These are phyloP conservation scores for Ceyx margarethae DNA, from an alignment of 2,113 vertebrate genomes.

Conservation along the genomic window DNA sequence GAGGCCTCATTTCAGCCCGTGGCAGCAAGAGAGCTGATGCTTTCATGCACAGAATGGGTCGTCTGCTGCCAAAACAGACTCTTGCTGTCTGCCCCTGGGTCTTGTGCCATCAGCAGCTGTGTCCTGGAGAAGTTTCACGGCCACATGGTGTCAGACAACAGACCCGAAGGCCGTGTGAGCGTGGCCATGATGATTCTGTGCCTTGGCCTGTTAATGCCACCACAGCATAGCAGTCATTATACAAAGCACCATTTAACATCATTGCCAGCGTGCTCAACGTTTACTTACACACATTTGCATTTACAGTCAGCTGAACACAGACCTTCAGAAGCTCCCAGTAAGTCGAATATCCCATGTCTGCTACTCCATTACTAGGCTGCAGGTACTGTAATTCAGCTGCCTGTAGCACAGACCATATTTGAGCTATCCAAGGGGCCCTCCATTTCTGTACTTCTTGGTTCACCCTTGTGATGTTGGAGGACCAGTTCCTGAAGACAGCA, in stretches of 20 bases:
- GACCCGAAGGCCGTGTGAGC: background rate
- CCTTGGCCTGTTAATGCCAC: slow-evolving; percentile 60
- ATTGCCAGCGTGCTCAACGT: slow-evolving; percentile 50
- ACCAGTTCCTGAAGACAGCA: background rate
- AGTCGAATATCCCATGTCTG: background rate
- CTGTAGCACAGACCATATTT: background rate
- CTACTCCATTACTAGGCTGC: background rate
- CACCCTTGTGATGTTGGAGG: background rate
- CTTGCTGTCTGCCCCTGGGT: background rate
- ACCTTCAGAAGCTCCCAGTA: background rate
- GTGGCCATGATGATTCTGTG: slow-evolving; percentile 64
- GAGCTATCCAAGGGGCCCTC: background rate
- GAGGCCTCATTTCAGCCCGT: background rate
- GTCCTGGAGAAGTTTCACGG: background rate
- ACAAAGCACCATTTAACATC: slow-evolving; percentile 73
- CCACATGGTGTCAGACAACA: slow-evolving; percentile 37
- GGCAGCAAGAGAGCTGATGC: background rate
- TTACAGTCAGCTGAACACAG: slow-evolving; percentile 63
- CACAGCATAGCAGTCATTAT: slow-evolving; percentile 66
- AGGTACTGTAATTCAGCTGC: background rate
- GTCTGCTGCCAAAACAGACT: background rate
- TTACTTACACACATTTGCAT: slow-evolving; percentile 54
- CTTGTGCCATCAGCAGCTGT: slow-evolving; percentile 12
- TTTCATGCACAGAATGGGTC: background rate
- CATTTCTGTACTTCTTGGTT: background rate